These are phyloP conservation scores for Regulus satrapa DNA, from an alignment of 2,113 vertebrate species.

Conservation along the genomic window DNA sequence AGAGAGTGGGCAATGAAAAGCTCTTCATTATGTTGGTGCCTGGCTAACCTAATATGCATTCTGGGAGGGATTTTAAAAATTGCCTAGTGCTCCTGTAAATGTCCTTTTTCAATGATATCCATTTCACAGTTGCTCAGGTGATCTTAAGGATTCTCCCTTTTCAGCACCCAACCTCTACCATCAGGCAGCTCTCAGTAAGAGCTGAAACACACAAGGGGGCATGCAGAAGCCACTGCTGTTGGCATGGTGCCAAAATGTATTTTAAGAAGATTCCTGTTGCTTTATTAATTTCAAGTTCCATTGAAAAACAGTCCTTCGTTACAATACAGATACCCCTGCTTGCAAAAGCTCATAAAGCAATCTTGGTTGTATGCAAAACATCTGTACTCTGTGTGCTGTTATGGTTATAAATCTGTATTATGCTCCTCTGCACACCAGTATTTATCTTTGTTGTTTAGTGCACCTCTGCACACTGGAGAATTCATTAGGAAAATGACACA, in stretches of 20 bases:
- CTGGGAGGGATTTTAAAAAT: background rate
- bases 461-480: constrained; percentile 48
- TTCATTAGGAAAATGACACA: constrained; percentile 58
- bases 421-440: background rate
- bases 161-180: background rate
- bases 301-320: background rate
- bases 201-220: background rate
- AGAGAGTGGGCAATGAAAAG: background rate
- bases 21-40: background rate
- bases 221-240: background rate
- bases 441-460: constrained; percentile 60
- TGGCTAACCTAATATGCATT: background rate
- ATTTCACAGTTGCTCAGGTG: background rate
- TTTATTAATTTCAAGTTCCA: background rate
- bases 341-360: constrained; percentile 39
- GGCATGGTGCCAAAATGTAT: background rate
- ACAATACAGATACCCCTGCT: background rate
- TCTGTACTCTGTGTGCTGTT: background rate
- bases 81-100: background rate
- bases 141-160: background rate
- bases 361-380: constrained; percentile 29
- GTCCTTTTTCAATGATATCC: background rate
- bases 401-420: constrained; percentile 56
- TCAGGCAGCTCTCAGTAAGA: background rate
- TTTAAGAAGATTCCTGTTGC: background rate